Base-by-base conservation (phyloP, 2,113 vertebrate species). In the Ia io region DNA sequence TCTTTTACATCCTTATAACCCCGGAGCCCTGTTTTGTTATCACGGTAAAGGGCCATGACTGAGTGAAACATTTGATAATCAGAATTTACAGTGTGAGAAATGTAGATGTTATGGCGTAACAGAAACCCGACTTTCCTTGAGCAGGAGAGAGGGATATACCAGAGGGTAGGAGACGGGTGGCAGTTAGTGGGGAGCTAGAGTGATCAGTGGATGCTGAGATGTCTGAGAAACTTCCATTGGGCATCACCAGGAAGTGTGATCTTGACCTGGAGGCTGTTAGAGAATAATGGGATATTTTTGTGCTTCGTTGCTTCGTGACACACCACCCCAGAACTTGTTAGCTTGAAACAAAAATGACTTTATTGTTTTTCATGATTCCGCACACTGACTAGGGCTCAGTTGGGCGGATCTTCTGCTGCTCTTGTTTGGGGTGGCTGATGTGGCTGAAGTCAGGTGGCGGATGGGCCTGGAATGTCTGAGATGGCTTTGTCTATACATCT, bases 1-100 rank as follows among this genome's bases (percentile, higher is more conserved):
- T 93, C 51, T 84, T 96, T 87, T 74, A 76, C 9, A 87, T 91
- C 17, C 40, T 83, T 93, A 37, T 84, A 87, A 93, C 42, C 69
- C 56, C 4, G 18, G 44, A 83, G 20, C n/a, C 35, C 44, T 8
- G 40, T 44, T 88, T 95, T 94, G 84, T 80, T 91, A 59, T 73
- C 65, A 70, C 5, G 32, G 69, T 79, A 79, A 79, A 87, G 37
- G 83, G 53, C 56, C 78, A 22, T 65, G 89, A 91, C 61, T 40
- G 30, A 86, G 53, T 49, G 28, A 83, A 67, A 16, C 44, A 44
- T n/a, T 67, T 56, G 63, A 69, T 78, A 47, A 88, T 83, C 69
- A 61, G 28, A 42, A 90, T 83, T 79, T 80, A 61, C 79, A 74
- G 25, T 7, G 40, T 71, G 80, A 88, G 91, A 92, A 78, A 76